Evolutionary conservation across 2,113 vertebrate genomes (phyloP).

Genomic region (Potamarius usumacintae): DNA sequence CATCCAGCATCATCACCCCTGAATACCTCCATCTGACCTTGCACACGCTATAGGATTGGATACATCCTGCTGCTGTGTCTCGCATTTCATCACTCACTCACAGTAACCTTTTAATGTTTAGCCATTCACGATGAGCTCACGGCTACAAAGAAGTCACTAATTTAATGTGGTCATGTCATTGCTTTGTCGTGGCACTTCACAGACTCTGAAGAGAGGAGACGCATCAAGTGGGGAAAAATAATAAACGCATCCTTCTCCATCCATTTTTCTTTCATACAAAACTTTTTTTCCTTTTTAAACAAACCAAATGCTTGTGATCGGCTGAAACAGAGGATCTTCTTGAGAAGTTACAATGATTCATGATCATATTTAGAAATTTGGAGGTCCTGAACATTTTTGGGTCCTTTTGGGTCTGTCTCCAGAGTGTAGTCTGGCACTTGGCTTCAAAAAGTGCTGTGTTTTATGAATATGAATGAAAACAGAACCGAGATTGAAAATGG

Average conservation of each 20-base stretch:
- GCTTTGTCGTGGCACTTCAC: background rate
- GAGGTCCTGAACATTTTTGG: background rate
- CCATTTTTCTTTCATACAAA: background rate
- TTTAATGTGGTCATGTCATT: background rate
- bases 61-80: background rate
- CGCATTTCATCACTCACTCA: background rate
- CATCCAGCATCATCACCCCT: background rate
- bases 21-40: background rate
- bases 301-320: background rate
- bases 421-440: background rate
- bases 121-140: background rate
- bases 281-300: too few relatives aligned
- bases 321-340: background rate
- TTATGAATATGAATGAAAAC: background rate
- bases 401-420: too few relatives aligned
- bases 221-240: background rate
- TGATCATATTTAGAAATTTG: background rate
- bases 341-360: background rate
- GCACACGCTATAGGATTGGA: background rate
- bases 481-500: background rate
- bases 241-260: too few relatives aligned
- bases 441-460: background rate
- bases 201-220: background rate
- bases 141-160: background rate
- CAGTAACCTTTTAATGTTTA: background rate